Base-by-base conservation (phyloP, 2,797 vertebrate genomes). In the Karalla daura region DNA sequence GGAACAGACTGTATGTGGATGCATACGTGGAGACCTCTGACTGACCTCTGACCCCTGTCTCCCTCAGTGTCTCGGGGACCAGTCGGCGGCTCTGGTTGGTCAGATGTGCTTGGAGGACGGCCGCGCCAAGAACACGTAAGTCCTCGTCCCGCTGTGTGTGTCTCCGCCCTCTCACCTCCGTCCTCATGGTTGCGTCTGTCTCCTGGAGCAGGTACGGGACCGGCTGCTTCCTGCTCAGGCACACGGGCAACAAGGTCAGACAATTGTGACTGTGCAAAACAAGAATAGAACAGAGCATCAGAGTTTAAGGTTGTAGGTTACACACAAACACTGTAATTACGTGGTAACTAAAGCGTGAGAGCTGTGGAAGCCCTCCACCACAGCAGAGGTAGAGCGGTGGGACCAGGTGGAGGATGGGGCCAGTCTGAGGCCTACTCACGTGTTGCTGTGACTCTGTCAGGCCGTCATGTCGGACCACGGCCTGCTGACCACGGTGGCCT, bases 201-300 rank as follows among this genome's bases (percentile, higher is more conserved):
- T n/a, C n/a, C n/a, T n/a, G n/a, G n/a, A n/a, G n/a, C 76, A 99
- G 98, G 78, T 99, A 99, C 0, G 98, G 98, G 63, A 99, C 98
- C 10, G 98, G 98, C 7, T 99, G 97, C 86, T 99, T 99, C 90
- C 88, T 99, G 83, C 93, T 99, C 51, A 95, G 92, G 80, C 97
- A 98, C 59, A 97, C 97, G 40, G 98, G 97, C 23, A 85, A 84
- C 61, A 98, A 95, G 95, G 98, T 98, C 28, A 67, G 75, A 24
- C 1, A 1, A 4, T 5, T 2, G 3, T 4, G 6, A 1, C 15
- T 25, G 6, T 15, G 24, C 18, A 17, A 11, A 13, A 27, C 1
- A 10, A n/a, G n/a, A n/a, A n/a, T n/a, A n/a, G n/a, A n/a, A n/a
- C n/a, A n/a, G n/a, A n/a, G n/a, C n/a, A n/a, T n/a, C n/a, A n/a